Percentiles rank a stretch among this genome's conserved stretches.
Conservation (phyloP, 2,797 vertebrate species). For the Natrix natrix region DNA sequence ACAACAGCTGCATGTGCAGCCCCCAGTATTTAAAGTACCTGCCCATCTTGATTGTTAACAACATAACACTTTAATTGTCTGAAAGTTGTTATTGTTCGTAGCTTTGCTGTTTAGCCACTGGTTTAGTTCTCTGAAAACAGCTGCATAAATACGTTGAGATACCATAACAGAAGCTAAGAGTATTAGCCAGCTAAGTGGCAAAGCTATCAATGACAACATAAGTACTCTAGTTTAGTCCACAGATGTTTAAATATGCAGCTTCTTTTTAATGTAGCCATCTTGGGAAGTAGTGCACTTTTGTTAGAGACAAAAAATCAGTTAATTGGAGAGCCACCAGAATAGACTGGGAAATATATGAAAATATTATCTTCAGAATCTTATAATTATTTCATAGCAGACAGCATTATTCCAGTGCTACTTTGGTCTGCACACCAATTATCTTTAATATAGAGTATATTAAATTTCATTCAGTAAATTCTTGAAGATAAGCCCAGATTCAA, state of each 20-base stretch:
- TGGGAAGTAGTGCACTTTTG: slow-evolving; percentile 1
- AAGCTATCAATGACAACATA: not conserved
- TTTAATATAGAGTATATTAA: slow-evolving; percentile 38
- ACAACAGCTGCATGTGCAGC: not conserved
- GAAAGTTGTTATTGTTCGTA: not conserved
- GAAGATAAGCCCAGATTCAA: slow-evolving; percentile 1
- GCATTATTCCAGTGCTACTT: slow-evolving; percentile 23
- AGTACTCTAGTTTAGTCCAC: not conserved
- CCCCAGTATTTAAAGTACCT: not conserved
- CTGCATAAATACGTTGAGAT: not conserved
- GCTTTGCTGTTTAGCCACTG: not conserved
- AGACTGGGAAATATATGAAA: not conserved
- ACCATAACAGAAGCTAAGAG: not conserved
- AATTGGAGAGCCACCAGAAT: not conserved
- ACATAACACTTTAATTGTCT: not conserved
- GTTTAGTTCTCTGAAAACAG: slow-evolving; percentile 13
- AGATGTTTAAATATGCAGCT: not conserved
- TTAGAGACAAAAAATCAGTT: not conserved
- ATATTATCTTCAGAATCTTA: slow-evolving; percentile 5
- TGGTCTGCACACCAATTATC: slow-evolving; percentile 16
- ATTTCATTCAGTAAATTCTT: slow-evolving; percentile 22
- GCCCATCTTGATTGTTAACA: not conserved
- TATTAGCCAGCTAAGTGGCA: not conserved
- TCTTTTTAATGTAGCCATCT: not conserved
- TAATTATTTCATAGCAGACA: slow-evolving; percentile 22